phyloP scores from a whole-genome alignment of 2,113 vertebrate genomes.

The Bothrops jararaca region DNA sequence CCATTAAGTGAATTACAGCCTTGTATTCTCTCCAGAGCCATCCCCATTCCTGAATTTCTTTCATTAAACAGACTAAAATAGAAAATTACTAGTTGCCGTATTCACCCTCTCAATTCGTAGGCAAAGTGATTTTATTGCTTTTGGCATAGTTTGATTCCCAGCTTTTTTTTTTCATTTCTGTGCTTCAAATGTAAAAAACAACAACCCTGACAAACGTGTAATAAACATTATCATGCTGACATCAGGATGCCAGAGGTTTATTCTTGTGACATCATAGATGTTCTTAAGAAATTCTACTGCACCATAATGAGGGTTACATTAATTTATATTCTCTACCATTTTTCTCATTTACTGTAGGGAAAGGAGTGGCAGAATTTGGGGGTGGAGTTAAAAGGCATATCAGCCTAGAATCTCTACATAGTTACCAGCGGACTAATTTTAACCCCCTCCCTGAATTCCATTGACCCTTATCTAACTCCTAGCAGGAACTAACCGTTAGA shows the following conservation, averaged over 20 bases:
- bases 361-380: neutral
- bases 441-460: neutral
- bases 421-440: neutral
- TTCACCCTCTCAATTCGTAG: neutral
- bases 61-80: constrained; percentile 8
- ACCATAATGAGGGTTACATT: neutral
- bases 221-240: neutral
- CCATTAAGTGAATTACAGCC: constrained; percentile 35
- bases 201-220: neutral
- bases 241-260: neutral
- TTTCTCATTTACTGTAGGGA: neutral
- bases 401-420: neutral
- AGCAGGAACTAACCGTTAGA: neutral
- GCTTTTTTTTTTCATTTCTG: neutral
- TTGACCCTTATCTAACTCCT: neutral
- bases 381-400: neutral
- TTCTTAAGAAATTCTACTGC: neutral
- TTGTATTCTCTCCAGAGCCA: neutral
- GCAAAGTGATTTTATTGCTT: constrained; percentile 1
- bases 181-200: neutral
- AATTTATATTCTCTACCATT: neutral
- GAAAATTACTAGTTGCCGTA: neutral
- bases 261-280: neutral
- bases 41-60: constrained; percentile 16
- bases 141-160: constrained; percentile 6